A percentile compares a stretch with the other conserved stretches of the same genome.
Evolutionary conservation across 2,797 vertebrate species (phyloP).

Genomic region (Cuniculus paca): DNA sequence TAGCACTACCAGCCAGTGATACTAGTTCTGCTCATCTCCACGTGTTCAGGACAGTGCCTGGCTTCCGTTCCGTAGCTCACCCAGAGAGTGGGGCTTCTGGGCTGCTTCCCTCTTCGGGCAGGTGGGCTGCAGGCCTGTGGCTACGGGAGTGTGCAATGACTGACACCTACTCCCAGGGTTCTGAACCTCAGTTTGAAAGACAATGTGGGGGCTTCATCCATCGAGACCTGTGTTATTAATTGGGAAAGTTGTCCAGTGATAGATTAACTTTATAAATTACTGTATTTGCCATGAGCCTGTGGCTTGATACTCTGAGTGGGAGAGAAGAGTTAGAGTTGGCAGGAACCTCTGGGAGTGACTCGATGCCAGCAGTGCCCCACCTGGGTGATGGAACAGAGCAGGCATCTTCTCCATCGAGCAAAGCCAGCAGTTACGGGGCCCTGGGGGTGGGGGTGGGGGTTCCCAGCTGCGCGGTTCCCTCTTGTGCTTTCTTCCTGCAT

Average conservation of each 20-base stretch:
- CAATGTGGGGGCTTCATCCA: not conserved
- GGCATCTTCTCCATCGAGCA: accelerated
- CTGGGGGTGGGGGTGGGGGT: too few species aligned
- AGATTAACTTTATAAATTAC: too few species aligned
- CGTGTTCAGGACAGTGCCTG: not conserved
- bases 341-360: not conserved
- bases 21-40: not conserved
- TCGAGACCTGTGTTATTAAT: not conserved
- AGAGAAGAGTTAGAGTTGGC: not conserved
- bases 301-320: not conserved
- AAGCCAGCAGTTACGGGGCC: not conserved
- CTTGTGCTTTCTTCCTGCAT: not conserved
- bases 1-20: accelerated
- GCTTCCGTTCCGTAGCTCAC: not conserved
- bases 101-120: too few species aligned
- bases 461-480: accelerated
- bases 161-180: not conserved
- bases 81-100: not conserved
- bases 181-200: not conserved
- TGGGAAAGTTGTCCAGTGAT: not conserved
- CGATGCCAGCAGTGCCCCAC: accelerated
- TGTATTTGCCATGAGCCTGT: not conserved
- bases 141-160: accelerated
- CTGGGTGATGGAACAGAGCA: not conserved
- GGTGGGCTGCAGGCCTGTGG: accelerated